Evolutionary conservation across 2,888 invertebrate genomes (phyloP).

Genomic region (Teleiodes luculella): DNA sequence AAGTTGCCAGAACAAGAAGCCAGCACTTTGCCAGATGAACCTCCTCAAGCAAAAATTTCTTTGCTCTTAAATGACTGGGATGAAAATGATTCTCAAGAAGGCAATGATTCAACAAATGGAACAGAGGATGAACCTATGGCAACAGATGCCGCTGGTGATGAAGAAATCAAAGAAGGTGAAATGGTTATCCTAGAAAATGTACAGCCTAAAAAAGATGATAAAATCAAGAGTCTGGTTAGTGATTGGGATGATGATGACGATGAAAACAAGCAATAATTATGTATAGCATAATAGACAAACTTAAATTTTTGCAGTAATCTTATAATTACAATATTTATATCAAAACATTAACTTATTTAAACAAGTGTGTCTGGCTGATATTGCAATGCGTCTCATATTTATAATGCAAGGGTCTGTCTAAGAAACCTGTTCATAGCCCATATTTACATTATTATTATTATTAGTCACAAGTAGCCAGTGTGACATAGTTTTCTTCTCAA

Average conservation of each 20-base stretch:
- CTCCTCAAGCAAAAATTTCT: slow-evolving; percentile 34
- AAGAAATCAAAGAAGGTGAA: not conserved
- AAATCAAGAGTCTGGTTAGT: slow-evolving; percentile 68
- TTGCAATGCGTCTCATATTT: no score
- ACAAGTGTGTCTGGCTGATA: no score
- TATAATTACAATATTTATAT: no score
- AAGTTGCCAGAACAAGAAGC: slow-evolving; percentile 23
- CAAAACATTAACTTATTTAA: no score
- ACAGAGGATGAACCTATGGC: slow-evolving; percentile 5
- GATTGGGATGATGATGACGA: slow-evolving; percentile 75
- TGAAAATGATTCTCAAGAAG: slow-evolving; percentile 69
- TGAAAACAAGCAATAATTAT: slow-evolving; percentile 27
- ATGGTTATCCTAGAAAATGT: not conserved
- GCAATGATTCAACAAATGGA: slow-evolving; percentile 23
- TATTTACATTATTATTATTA: no score
- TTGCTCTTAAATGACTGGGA: slow-evolving; percentile 73
- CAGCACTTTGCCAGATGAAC: slow-evolving; percentile 10
- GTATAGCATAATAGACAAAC: not conserved
- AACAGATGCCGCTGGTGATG: not conserved
- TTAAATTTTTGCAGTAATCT: no score
- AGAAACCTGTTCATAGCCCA: no score
- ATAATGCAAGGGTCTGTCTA: no score
- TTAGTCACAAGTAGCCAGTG: no score
- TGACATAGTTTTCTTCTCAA: no score
- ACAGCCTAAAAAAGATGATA: slow-evolving; percentile 43